Evolutionary conservation across 1,140 invertebrate genomes (phyloP), one percentile per base, ranked within the genome.

Genomic region (Bicyclus anynana): DNA sequence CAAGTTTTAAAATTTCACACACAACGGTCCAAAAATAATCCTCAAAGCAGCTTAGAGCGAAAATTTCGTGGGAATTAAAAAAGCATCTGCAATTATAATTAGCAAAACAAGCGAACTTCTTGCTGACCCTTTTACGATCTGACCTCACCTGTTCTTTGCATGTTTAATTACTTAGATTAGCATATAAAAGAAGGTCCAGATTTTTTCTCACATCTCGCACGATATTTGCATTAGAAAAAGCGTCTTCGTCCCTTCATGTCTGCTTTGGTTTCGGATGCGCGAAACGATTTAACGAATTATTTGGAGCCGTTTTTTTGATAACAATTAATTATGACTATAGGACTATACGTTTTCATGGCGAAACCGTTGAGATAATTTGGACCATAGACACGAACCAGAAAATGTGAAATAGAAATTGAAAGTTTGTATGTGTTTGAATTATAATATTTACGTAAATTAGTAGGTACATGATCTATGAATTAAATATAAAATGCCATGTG

Each of bases 141-240:
- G 72, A 78, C 77, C 75, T 52, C 76, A 80, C 76, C 77, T 83
- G 80, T 72, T 67, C 62, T 38, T 58, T 40, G 53, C 68, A 59
- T 74, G 62, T 65, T 69, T 74, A 67, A 70, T 60, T 59, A 50
- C 13, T 67, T 12, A 47, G 4, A 51, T 64, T 65, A 53, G 50
- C 63, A 65, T 63, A 54, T 53, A 61, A 62, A 62, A 58, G 27
- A 50, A 59, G 53, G 56, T 59, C 49, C 56, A 58, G 48, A 47
- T 47, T 60, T 67, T 72, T 73, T 72, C 66, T 62, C 67, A 71
- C 48, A 55, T 52, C 48, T 59, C 49, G 35, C 27, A 18, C 7
- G 18, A 27, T 40, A 59, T 59, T 59, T 64, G 48, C 56, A 55
- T 59, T 51, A 49, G 13, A 59, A 59, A 63, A 50, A 47, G 52